phyloP scores from a whole-genome alignment of 2,113 vertebrate genomes.

The Zapornia atra region DNA sequence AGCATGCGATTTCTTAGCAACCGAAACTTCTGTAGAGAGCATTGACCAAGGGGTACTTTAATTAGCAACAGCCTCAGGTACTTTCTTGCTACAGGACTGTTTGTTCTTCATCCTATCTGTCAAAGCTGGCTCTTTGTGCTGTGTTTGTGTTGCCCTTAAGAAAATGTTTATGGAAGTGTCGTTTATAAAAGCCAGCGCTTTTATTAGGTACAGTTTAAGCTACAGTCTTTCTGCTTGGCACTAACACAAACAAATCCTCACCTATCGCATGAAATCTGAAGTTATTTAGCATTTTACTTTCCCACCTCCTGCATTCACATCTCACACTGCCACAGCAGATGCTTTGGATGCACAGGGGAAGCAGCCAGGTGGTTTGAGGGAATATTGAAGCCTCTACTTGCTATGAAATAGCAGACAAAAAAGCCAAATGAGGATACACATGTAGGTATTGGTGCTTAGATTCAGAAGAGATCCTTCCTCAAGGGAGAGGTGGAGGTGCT shows the following conservation, averaged over 20 bases:
- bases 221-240: conserved; percentile 28
- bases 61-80: conserved; percentile 50
- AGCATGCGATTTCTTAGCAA: not conserved
- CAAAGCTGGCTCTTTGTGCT: conserved; percentile 1
- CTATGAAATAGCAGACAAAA: conserved; percentile 2
- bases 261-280: not conserved
- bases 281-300: conserved; percentile 23
- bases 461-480: conserved; percentile 41
- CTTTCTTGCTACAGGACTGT: conserved; percentile 14
- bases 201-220: conserved; percentile 25
- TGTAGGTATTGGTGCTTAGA: not conserved
- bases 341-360: not conserved
- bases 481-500: conserved; percentile 17
- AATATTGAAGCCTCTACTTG: not conserved
- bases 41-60: conserved; percentile 22
- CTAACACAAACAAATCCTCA: conserved; percentile 7
- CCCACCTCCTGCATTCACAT: not conserved
- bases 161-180: not conserved
- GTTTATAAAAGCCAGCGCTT: conserved; percentile 15
- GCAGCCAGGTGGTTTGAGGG: not conserved
- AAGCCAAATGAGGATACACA: not conserved
- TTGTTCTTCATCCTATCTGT: conserved; percentile 16
- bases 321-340: not conserved
- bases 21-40: not conserved
- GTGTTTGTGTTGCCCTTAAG: conserved; percentile 23